These are phyloP conservation scores for Pelodytes ibericus DNA, from an alignment of 2,797 vertebrate genomes.

Conservation along the genomic window DNA sequence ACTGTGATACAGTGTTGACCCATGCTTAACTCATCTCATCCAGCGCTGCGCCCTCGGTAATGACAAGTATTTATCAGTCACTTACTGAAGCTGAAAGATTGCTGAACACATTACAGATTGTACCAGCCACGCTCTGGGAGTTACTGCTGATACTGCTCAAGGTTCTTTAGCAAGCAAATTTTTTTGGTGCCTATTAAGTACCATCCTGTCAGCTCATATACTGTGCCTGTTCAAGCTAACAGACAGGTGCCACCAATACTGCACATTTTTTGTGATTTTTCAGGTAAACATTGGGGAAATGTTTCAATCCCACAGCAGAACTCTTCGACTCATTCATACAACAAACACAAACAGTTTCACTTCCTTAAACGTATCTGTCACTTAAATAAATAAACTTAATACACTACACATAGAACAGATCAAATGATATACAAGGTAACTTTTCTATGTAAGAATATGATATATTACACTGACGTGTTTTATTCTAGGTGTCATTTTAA, in stretches of 20 bases:
- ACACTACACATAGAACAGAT: no score
- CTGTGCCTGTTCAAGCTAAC: conserved; percentile 23
- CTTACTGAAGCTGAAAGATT: conserved; percentile 54
- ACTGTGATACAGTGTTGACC: conserved; percentile 48
- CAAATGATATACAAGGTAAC: no score
- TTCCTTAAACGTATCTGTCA: no score
- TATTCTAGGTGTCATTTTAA: no score
- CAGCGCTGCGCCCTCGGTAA: conserved; percentile 47
- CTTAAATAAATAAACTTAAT: no score
- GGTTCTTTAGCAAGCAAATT: conserved; percentile 48
- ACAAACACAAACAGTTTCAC: no score
- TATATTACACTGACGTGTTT: no score
- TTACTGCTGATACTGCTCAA: conserved; percentile 41
- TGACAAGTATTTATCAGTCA: conserved; percentile 54
- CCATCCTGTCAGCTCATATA: conserved; percentile 40
- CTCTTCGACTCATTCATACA: no score
- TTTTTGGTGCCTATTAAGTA: conserved; percentile 41
- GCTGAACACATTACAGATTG: conserved; percentile 50
- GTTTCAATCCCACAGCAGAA: conserved; percentile 29
- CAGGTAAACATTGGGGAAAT: conserved; percentile 3
- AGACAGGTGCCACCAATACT: conserved; percentile 4
- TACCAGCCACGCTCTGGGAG: conserved; percentile 35
- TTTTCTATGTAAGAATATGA: no score
- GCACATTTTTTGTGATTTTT: conserved; percentile 11
- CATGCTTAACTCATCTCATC: conserved; percentile 49